Percentiles rank a stretch among this genome's conserved stretches.
Conservation (phyloP, 2,113 vertebrate species). For the Mobula hypostoma region DNA sequence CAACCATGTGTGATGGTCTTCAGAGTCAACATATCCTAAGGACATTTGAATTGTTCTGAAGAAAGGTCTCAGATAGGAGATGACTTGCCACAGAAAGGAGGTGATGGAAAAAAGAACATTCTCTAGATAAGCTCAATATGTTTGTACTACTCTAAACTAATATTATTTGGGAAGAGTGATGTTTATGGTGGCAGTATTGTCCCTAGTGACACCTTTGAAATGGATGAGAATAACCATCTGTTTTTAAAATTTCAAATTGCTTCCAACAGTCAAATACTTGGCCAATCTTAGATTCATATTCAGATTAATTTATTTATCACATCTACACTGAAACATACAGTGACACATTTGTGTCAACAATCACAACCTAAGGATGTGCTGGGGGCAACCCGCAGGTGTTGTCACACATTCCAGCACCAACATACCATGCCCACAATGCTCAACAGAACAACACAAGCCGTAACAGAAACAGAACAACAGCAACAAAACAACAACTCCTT, state of each 20-base stretch:
- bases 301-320: too few species aligned
- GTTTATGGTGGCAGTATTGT: background rate
- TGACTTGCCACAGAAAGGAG: background rate
- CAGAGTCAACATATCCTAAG: background rate
- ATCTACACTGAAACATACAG: too few species aligned
- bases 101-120: background rate
- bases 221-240: background rate
- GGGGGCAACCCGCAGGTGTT: too few species aligned
- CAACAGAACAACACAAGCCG: too few species aligned
- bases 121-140: background rate
- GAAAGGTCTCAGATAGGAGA: background rate
- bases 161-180: background rate
- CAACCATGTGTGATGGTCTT: background rate
- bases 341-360: too few species aligned
- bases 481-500: too few species aligned
- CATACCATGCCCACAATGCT: too few species aligned
- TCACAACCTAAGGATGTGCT: too few species aligned
- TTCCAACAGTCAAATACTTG: background rate
- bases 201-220: background rate
- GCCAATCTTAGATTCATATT: too few species aligned
- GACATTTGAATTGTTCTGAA: background rate
- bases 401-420: too few species aligned
- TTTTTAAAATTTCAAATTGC: background rate
- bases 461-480: too few species aligned
- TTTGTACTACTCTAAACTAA: background rate